Percentiles rank a stretch among this genome's conserved stretches.
These are phyloP conservation scores for Allacma fusca DNA, from an alignment of 2,888 invertebrate genomes.

Conservation along the genomic window DNA sequence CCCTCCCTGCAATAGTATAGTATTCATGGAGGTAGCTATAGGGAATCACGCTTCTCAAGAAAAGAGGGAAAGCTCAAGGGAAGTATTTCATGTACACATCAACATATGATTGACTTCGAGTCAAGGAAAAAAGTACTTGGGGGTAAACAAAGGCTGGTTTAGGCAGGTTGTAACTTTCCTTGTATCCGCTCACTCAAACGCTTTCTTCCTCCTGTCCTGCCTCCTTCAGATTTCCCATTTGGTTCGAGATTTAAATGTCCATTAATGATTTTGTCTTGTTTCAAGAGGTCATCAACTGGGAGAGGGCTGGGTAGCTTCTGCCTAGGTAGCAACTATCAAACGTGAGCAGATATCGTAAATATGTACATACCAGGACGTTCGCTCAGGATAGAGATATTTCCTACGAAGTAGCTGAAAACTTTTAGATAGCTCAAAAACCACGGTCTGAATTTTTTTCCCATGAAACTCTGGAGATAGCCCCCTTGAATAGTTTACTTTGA, in stretches of 20 bases:
- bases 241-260: background rate
- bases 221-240: too few species aligned
- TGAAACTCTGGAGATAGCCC: background rate
- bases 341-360: too few species aligned
- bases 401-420: background rate
- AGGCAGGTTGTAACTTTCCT: too few species aligned
- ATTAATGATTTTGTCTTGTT: background rate
- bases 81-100: too few species aligned
- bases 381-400: too few species aligned
- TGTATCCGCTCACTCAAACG: too few species aligned
- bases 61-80: background rate
- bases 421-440: background rate
- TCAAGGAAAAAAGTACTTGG: too few species aligned
- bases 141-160: too few species aligned
- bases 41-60: background rate
- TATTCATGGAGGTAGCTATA: background rate
- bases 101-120: too few species aligned
- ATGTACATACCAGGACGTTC: too few species aligned
- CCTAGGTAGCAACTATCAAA: background rate
- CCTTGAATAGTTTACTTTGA: background rate
- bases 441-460: too few species aligned
- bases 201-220: too few species aligned
- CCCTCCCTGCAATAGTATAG: background rate
- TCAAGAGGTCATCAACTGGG: background rate
- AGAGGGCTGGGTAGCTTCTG: background rate